A percentile compares a stretch with the other conserved stretches of the same genome.
Conservation (phyloP, 2,797 vertebrate species). For the Garrulus glandarius region DNA sequence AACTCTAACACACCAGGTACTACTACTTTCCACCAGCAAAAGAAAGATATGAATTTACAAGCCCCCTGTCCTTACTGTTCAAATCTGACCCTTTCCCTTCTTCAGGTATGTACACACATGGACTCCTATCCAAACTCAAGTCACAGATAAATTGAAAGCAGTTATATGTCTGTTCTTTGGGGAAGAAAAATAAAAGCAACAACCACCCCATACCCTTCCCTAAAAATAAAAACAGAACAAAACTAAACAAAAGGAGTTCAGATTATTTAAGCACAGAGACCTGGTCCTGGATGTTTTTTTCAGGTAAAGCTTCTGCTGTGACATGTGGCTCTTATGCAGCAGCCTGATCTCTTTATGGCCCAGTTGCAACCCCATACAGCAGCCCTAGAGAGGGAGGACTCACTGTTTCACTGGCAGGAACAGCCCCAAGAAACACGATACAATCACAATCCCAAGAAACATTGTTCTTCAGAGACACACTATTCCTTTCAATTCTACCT, state of each 20-base stretch:
- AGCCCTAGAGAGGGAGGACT: background rate
- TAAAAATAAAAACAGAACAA: background rate
- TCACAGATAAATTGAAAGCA: background rate
- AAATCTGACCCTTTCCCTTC: background rate
- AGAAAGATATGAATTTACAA: background rate
- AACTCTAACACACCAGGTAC: background rate
- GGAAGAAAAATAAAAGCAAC: background rate
- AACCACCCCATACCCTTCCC: rapidly evolving
- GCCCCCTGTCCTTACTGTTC: background rate
- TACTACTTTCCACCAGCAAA: background rate
- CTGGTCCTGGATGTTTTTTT: background rate
- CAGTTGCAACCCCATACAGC: background rate
- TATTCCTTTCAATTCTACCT: background rate
- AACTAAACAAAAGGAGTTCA: background rate
- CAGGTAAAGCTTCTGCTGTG: background rate
- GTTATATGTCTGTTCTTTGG: background rate
- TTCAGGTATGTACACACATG: background rate
- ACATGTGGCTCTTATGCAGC: background rate
- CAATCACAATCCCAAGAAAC: constrained; percentile 1
- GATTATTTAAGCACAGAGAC: background rate
- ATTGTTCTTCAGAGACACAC: background rate
- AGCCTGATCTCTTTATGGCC: background rate
- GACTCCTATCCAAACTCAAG: background rate
- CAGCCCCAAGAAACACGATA: background rate
- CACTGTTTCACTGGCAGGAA: background rate